Evolutionary conservation across 2,113 vertebrate species (phyloP).

Genomic region (Catagonus wagneri): DNA sequence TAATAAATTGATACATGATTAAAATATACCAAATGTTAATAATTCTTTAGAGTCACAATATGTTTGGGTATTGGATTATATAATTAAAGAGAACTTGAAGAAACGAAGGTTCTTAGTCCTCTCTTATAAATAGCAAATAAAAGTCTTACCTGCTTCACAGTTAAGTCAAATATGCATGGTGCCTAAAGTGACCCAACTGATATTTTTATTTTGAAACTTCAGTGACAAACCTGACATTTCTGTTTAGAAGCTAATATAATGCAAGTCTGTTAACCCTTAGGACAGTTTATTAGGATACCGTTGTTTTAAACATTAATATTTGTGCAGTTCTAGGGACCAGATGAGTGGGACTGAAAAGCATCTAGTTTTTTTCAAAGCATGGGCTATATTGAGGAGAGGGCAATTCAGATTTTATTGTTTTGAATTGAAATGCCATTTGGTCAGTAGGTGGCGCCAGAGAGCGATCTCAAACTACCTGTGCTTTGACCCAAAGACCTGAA

Average conservation of each 20-base stretch:
- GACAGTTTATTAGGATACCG: neutral
- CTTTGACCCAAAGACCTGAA: rapidly evolving
- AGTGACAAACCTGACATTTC: neutral
- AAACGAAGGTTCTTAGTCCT: neutral
- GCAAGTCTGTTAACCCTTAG: neutral
- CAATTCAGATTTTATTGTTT: neutral
- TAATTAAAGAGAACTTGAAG: neutral
- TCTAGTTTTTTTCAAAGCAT: neutral
- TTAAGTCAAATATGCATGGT: neutral
- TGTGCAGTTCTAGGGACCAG: neutral
- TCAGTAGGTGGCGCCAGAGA: conserved; percentile 86
- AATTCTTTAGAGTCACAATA: neutral
- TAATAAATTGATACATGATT: conserved; percentile 43
- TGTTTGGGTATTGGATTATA: neutral
- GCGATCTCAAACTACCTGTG: conserved; percentile 1
- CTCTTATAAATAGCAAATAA: neutral
- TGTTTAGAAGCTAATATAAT: neutral
- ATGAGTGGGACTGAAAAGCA: neutral
- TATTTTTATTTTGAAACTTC: neutral
- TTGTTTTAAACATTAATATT: neutral
- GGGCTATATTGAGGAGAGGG: neutral
- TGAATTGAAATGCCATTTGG: conserved; percentile 9
- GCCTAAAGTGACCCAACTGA: neutral
- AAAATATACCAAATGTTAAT: conserved; percentile 37
- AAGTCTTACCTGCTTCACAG: neutral